phyloP scores from a whole-genome alignment of 2,113 vertebrate species.

The Prionailurus viverrinus region DNA sequence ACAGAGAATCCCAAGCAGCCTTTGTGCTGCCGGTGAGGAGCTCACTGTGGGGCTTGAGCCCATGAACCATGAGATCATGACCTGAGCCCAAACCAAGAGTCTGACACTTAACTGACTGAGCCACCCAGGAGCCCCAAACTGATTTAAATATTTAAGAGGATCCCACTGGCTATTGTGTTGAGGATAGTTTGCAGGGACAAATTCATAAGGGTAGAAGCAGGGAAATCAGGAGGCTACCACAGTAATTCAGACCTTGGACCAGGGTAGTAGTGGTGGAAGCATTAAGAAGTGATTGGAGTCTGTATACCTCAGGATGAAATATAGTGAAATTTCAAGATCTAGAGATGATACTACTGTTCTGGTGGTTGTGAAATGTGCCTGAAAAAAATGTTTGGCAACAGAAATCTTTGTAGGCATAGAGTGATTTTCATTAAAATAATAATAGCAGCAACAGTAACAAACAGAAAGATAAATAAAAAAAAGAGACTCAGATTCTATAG shows the following conservation, averaged over 20 bases:
- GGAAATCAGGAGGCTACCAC: background rate
- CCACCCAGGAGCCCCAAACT: background rate
- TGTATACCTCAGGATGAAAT: background rate
- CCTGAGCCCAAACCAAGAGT: too few relatives aligned
- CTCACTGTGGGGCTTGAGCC: too few relatives aligned
- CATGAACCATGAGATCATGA: too few relatives aligned
- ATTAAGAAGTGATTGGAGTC: background rate
- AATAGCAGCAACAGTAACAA: background rate
- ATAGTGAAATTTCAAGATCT: background rate
- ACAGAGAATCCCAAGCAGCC: too few relatives aligned
- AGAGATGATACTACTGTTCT: background rate
- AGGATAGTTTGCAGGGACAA: background rate
- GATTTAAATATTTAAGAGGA: background rate
- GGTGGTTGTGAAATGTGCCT: background rate
- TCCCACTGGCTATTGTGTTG: background rate
- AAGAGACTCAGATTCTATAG: background rate
- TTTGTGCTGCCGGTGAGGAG: too few relatives aligned
- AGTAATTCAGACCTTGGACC: background rate
- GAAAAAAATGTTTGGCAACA: background rate
- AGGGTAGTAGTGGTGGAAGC: background rate
- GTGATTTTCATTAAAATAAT: background rate
- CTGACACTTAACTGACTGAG: too few relatives aligned
- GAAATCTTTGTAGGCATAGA: background rate
- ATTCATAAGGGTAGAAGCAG: background rate
- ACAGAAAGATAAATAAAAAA: background rate